Evolutionary conservation across 2,797 vertebrate species (phyloP).

Genomic region (Melopsittacus undulatus): DNA sequence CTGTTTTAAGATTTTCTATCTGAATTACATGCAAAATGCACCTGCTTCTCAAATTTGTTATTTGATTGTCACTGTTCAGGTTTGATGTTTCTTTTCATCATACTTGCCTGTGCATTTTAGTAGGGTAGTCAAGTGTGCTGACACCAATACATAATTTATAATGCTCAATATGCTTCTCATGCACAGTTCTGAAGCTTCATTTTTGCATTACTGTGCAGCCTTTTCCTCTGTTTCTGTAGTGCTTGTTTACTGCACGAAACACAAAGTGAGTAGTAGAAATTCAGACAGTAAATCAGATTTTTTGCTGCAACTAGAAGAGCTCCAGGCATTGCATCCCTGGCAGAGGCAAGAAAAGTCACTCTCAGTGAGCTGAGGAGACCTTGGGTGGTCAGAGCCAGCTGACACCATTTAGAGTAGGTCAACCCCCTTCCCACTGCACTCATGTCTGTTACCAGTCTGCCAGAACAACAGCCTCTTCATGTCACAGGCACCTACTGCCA

Average conservation of each 20-base stretch:
- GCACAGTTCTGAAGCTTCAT: neutral
- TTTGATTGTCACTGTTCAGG: neutral
- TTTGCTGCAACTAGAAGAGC: neutral
- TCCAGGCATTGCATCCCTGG: neutral
- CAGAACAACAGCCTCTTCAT: neutral
- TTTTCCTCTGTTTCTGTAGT: neutral
- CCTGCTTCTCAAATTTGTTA: neutral
- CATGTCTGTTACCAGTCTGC: neutral
- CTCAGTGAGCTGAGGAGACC: too few species aligned
- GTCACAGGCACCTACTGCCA: accelerated
- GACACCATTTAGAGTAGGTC: neutral
- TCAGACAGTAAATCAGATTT: neutral
- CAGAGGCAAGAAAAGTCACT: neutral
- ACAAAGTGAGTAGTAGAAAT: neutral
- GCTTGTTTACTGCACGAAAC: neutral
- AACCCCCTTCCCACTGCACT: neutral
- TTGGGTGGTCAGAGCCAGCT: neutral
- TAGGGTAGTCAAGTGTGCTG: neutral
- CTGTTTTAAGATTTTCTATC: neutral
- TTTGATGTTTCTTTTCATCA: neutral
- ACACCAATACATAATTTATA: neutral
- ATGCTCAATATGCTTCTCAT: neutral
- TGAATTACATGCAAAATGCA: neutral
- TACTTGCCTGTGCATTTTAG: neutral
- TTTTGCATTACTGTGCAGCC: neutral